Evolutionary conservation across 2,888 invertebrate species (phyloP).

Genomic region (Diarsia rubi): DNA sequence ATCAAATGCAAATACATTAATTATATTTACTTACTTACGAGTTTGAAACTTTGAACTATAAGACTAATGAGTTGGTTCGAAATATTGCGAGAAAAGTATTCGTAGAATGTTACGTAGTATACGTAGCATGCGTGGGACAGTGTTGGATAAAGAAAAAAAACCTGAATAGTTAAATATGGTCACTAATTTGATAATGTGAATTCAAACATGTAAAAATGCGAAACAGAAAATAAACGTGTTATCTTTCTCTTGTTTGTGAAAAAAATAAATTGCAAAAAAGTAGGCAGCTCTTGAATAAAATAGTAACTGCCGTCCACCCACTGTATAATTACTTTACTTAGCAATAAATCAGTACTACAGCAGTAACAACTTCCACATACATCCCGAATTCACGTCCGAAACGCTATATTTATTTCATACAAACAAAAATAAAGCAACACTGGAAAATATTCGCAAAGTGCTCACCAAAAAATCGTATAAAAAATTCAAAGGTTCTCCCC

Average conservation of each 20-base stretch:
- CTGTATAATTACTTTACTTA: neutral
- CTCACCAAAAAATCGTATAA: slow-evolving; percentile 74
- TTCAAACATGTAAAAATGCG: neutral
- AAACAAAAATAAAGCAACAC: slow-evolving; percentile 49
- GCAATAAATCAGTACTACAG: slow-evolving; percentile 15
- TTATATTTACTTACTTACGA: too few species aligned
- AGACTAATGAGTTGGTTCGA: neutral
- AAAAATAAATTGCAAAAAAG: neutral
- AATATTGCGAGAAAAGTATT: neutral
- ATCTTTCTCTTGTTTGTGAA: neutral
- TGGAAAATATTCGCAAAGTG: slow-evolving; percentile 68
- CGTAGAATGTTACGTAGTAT: too few species aligned
- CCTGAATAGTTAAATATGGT: neutral
- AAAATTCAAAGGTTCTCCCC: slow-evolving; percentile 76
- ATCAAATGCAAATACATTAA: neutral
- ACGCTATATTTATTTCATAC: slow-evolving; percentile 35
- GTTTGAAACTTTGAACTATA: too few species aligned
- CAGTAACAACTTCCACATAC: slow-evolving; percentile 4
- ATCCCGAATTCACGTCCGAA: slow-evolving; percentile 17
- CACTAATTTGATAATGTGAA: neutral
- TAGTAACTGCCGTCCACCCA: neutral
- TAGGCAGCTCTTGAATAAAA: neutral
- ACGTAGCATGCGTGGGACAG: too few species aligned
- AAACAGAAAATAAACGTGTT: too few species aligned
- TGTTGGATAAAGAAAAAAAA: neutral